These are phyloP conservation scores for Mobula birostris DNA, from an alignment of 2,113 vertebrate genomes.

Conservation along the genomic window DNA sequence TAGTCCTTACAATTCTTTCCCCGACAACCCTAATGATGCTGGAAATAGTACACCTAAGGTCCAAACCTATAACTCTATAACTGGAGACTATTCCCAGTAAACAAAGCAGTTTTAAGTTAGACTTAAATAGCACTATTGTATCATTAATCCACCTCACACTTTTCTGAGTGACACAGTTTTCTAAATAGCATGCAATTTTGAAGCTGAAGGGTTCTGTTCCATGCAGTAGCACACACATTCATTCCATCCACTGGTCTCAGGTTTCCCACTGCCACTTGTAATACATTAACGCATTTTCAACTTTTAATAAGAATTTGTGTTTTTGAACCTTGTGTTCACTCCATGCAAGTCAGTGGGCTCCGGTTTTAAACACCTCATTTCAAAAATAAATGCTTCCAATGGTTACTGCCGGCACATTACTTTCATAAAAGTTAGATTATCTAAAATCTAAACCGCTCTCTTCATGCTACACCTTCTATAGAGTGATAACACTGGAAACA, in stretches of 20 bases:
- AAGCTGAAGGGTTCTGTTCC: slow-evolving; percentile 15
- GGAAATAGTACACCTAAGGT: slow-evolving; percentile 45
- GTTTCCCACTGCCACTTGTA: not conserved
- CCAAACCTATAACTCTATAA: slow-evolving; percentile 41
- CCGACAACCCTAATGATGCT: slow-evolving; percentile 38
- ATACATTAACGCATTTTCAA: slow-evolving; percentile 30
- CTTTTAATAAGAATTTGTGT: slow-evolving; percentile 17
- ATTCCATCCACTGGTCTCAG: not conserved
- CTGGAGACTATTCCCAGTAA: slow-evolving; percentile 16
- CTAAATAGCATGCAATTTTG: not conserved
- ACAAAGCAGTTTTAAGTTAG: slow-evolving; percentile 17
- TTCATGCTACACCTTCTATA: not conserved
- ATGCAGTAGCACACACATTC: not conserved
- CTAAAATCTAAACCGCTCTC: not conserved
- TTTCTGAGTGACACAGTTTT: slow-evolving; percentile 9
- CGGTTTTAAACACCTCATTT: slow-evolving; percentile 27
- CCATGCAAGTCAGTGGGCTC: not conserved
- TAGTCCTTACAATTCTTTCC: too few species aligned
- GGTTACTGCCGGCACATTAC: not conserved
- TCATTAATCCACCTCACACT: slow-evolving; percentile 29
- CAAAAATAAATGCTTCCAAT: slow-evolving; percentile 28
- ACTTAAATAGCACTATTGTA: slow-evolving; percentile 13
- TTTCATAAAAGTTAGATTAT: slow-evolving; percentile 29
- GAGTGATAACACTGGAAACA: too few species aligned
- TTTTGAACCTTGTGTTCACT: slow-evolving; percentile 18